Conservation (phyloP, 2,113 vertebrate genomes). For the Camelus bactrianus region DNA sequence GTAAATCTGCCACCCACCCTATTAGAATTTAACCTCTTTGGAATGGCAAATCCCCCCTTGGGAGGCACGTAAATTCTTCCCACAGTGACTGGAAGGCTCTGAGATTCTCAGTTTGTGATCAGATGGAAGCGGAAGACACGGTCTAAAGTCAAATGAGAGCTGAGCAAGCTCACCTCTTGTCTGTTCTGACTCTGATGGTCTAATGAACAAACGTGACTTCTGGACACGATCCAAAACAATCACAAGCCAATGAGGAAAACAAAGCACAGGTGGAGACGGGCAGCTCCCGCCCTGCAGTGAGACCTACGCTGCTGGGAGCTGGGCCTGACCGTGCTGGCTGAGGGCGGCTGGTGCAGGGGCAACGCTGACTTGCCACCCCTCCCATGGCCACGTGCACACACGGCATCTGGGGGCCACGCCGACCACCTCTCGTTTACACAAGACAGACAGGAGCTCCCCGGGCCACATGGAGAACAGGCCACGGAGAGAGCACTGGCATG, state of each 20-base stretch:
- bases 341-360: not conserved
- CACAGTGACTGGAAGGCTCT: not conserved
- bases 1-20: not conserved
- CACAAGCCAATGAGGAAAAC: not conserved
- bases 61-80: not conserved
- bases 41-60: not conserved
- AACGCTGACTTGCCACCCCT: not conserved
- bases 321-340: fast-evolving
- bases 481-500: not conserved
- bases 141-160: not conserved
- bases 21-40: not conserved
- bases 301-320: fast-evolving
- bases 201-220: not conserved
- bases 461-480: not conserved
- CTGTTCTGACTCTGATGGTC: no score
- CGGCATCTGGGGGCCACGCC: not conserved
- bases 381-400: not conserved
- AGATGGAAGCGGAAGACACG: not conserved
- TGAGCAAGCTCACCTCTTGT: not conserved
- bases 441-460: not conserved
- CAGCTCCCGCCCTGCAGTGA: not conserved
- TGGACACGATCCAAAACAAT: not conserved
- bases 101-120: not conserved
- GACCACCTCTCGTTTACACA: fast-evolving
- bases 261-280: not conserved